phyloP scores from a whole-genome alignment of 2,113 vertebrate species.

The Mustela nigripes region DNA sequence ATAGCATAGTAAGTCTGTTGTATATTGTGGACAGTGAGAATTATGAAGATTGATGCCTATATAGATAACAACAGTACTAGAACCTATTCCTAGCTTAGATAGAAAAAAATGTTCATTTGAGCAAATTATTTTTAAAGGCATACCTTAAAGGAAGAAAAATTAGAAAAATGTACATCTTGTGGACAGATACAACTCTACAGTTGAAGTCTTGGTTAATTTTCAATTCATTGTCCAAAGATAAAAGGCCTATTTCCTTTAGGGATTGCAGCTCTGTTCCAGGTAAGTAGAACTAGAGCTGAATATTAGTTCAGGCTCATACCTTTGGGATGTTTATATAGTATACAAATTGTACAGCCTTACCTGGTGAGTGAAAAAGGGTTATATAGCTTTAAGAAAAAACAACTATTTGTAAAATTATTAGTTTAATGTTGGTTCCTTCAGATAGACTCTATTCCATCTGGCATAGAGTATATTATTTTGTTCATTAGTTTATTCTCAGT shows the following conservation, averaged over 20 bases:
- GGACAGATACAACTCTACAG: neutral
- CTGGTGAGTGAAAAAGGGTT: neutral
- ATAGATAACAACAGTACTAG: neutral
- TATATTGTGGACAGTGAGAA: neutral
- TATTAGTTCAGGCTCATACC: neutral
- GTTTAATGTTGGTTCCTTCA: conserved; percentile 25
- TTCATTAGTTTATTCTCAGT: neutral
- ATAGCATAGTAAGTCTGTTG: conserved; percentile 19
- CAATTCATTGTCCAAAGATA: neutral
- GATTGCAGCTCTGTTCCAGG: neutral
- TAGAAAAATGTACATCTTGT: neutral
- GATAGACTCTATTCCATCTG: neutral
- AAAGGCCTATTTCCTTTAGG: neutral
- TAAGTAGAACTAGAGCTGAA: neutral
- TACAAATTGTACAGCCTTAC: neutral
- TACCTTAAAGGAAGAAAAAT: neutral
- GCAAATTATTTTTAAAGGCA: conserved; percentile 47
- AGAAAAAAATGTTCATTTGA: neutral
- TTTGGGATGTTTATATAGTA: neutral
- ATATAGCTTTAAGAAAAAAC: conserved; percentile 24
- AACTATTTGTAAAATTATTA: conserved; percentile 30
- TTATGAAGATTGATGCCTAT: neutral
- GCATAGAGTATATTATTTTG: conserved; percentile 20
- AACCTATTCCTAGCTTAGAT: neutral
- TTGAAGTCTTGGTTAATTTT: conserved; percentile 50